Percentiles rank a stretch among this genome's conserved stretches.
These are phyloP conservation scores for Catagonus wagneri DNA, from an alignment of 2,113 vertebrate genomes.

Conservation along the genomic window DNA sequence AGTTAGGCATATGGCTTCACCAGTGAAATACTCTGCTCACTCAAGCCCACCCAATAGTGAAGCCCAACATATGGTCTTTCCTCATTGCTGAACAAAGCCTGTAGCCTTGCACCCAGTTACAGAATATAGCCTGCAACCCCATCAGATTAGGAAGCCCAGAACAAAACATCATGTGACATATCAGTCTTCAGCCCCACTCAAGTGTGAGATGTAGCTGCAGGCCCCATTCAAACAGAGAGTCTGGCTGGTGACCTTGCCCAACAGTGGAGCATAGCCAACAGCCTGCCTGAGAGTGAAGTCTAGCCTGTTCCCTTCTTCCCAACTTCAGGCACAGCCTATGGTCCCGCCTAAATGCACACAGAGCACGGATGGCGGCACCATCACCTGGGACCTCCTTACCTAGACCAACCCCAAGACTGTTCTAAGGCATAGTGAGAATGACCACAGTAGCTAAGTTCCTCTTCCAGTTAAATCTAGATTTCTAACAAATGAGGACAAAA, in stretches of 20 bases:
- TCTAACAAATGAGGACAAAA: conserved; percentile 68
- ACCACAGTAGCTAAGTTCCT: not conserved
- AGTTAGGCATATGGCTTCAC: not conserved
- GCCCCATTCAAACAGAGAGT: not conserved
- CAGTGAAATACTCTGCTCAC: not conserved
- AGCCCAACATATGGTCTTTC: not conserved
- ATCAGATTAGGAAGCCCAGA: not conserved
- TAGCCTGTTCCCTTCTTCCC: not conserved
- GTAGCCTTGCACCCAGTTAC: not conserved
- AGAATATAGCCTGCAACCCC: not conserved
- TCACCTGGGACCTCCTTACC: not conserved
- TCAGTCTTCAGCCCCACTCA: not conserved
- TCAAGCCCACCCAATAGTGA: not conserved
- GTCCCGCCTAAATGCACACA: not conserved
- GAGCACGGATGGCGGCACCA: not conserved
- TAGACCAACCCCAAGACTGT: not conserved
- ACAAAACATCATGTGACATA: not conserved
- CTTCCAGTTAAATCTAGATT: conserved; percentile 37
- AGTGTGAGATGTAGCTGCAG: not conserved
- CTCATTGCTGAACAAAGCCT: not conserved
- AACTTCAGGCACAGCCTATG: not conserved
- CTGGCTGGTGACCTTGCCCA: not conserved
- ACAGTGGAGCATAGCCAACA: not conserved
- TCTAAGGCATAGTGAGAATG: not conserved
- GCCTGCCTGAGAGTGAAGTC: not conserved